Base-by-base conservation (phyloP, 1,140 invertebrate species). In the Parapsyche elsis region DNA sequence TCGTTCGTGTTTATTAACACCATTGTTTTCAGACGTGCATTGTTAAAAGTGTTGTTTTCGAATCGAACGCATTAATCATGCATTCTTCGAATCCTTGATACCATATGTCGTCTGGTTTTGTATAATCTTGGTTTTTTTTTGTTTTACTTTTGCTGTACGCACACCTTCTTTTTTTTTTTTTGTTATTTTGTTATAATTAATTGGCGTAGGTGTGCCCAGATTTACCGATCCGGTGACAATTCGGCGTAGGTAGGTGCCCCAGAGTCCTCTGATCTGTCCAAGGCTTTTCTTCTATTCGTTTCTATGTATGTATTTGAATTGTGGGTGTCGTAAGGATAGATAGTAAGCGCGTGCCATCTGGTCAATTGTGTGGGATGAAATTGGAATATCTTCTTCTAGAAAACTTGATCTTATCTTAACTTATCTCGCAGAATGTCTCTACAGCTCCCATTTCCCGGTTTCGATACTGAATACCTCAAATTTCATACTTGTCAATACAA, bases 211-310 rank as follows among this genome's bases (percentile, higher is more conserved):
- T 14, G 64, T 21, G 10, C 64, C 9, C 64, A 23, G 19, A 24
- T 67, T 67, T 67, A 24, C 64, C 21, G 24, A 67, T 23, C 64
- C 23, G 21, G 64, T 30, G 64, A 67, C 64, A 67, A 67, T 67
- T 67, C 14, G 24, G 64, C 23, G 64, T 67, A 24, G 64, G 64
- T 12, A 16, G 21, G 24, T 67, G 2, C 24, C 23, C 12, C 24
- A 67, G 12, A 67, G 12, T 67, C 24, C 57, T 67, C 24, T 67
- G 64, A 24, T 23, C 64, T 23, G 49, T 53, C 10, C 49, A 53
- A 16, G 16, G 24, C 24, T 67, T 61, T 19, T 61, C 9, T 19
- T 67, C 64, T 12, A 24, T 67, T 10, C 24, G 21, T 9, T 67
- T 67, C 64, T 67, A 67, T 7, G 30, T 38, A 38, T 7, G 7